Evolutionary conservation across 2,888 invertebrate genomes (phyloP).

Genomic region (Cephus pygmeus): DNA sequence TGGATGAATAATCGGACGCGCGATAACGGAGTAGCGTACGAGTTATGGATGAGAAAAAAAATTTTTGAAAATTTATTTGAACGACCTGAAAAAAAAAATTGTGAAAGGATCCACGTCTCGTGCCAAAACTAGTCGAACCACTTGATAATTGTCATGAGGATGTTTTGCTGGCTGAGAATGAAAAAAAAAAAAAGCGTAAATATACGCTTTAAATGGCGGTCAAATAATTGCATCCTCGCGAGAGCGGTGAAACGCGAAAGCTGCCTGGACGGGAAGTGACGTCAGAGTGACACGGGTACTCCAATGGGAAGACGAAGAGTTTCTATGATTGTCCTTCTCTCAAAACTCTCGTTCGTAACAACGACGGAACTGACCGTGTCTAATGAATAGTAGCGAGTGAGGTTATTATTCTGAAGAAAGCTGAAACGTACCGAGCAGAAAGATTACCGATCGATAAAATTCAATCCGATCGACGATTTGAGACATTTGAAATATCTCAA

Average conservation of each 20-base stretch:
- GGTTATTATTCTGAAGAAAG: neutral
- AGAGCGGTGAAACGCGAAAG: neutral
- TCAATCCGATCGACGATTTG: neutral
- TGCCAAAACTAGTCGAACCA: neutral
- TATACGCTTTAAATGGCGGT: neutral
- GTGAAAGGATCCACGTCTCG: neutral
- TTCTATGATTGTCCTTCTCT: neutral
- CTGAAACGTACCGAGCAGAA: neutral
- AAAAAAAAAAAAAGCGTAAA: neutral
- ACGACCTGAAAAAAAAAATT: neutral
- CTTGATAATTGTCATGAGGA: neutral
- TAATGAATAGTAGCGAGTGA: neutral
- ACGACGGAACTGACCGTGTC: neutral
- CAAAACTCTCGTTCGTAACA: neutral
- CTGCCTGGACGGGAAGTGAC: neutral
- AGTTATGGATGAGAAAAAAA: neutral
- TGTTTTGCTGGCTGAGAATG: too few relatives aligned
- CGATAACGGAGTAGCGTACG: neutral
- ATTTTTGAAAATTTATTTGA: neutral
- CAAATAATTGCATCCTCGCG: neutral
- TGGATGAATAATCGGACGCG: too few relatives aligned
- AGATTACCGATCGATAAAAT: neutral
- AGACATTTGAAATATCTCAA: neutral
- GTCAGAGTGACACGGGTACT: neutral
- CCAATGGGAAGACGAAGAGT: neutral